phyloP scores from a whole-genome alignment of 1,140 invertebrate genomes.

The Drosophila rhopaloa region DNA sequence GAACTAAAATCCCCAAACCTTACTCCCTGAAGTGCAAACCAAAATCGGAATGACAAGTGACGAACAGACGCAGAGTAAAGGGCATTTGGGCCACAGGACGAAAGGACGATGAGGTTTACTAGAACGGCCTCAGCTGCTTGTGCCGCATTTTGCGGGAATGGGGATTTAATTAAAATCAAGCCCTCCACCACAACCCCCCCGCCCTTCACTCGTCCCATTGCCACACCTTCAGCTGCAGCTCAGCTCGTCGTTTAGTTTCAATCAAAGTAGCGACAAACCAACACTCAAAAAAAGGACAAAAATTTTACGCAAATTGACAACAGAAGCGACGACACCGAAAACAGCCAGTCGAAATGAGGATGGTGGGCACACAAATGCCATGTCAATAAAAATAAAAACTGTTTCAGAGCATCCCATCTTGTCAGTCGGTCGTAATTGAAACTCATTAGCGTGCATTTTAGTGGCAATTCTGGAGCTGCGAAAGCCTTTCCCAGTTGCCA shows the following conservation, averaged over 20 bases:
- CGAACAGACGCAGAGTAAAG: slow-evolving; percentile 17
- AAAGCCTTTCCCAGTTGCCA: slow-evolving; percentile 38
- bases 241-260: slow-evolving; percentile 76
- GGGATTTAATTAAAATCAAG: slow-evolving; percentile 83
- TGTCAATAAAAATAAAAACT: slow-evolving; percentile 70
- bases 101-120: slow-evolving; percentile 10
- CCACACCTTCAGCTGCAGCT: slow-evolving; percentile 34
- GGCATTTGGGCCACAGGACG: slow-evolving; percentile 11
- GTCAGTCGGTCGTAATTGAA: slow-evolving; percentile 76
- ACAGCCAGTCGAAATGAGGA: slow-evolving; percentile 5
- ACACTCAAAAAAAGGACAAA: slow-evolving; percentile 41
- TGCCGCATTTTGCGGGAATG: slow-evolving; percentile 64
- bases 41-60: slow-evolving; percentile 64
- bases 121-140: slow-evolving; percentile 66
- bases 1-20: slow-evolving; percentile 3
- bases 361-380: slow-evolving; percentile 18
- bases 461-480: slow-evolving; percentile 61
- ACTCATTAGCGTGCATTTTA: slow-evolving; percentile 84
- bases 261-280: slow-evolving; percentile 73
- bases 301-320: slow-evolving; percentile 77
- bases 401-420: slow-evolving; percentile 34
- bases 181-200: slow-evolving; percentile 8
- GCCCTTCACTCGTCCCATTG: neutral
- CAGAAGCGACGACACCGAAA: slow-evolving; percentile 63
- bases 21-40: neutral